Conservation (phyloP, 2,888 invertebrate species). For the Orchesella flavescens region DNA sequence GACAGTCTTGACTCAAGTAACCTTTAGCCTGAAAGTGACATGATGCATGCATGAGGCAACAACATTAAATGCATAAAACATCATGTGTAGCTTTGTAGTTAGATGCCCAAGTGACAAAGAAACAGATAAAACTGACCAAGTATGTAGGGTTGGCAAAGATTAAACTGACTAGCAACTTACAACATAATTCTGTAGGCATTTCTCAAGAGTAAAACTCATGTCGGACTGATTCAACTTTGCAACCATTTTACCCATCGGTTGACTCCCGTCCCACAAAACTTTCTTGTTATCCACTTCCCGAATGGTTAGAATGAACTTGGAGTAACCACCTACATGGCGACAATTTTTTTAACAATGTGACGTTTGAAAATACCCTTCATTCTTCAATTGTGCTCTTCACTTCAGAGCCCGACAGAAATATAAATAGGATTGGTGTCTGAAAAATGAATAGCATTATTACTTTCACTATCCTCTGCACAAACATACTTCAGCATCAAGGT, state of each 20-base stretch:
- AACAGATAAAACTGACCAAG: too few species aligned
- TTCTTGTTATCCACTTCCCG: slow-evolving; percentile 14
- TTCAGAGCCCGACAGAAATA: not conserved
- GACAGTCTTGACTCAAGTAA: slow-evolving; percentile 38
- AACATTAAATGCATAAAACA: not conserved
- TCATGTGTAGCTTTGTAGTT: not conserved
- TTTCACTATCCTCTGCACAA: not conserved
- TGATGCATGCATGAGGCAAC: not conserved
- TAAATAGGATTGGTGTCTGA: not conserved
- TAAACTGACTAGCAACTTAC: slow-evolving; percentile 19
- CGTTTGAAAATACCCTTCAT: not conserved
- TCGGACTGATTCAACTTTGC: slow-evolving; percentile 44
- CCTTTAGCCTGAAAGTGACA: slow-evolving; percentile 29
- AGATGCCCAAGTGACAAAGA: not conserved
- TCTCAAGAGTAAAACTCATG: slow-evolving; percentile 42
- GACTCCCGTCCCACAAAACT: slow-evolving; percentile 45
- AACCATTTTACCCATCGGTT: slow-evolving; percentile 1
- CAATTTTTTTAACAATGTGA: slow-evolving; percentile 1
- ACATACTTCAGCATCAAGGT: slow-evolving; percentile 26
- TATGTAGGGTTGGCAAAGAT: too few species aligned
- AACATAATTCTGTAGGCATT: slow-evolving; percentile 39
- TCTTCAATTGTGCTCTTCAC: not conserved
- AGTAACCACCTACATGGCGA: slow-evolving; percentile 24
- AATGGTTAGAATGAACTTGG: slow-evolving; percentile 33
- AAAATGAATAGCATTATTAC: not conserved